A percentile compares a stretch with the other conserved stretches of the same genome.
Conservation (phyloP, 2,113 vertebrate species). For the Psilopogon haemacephalus region DNA sequence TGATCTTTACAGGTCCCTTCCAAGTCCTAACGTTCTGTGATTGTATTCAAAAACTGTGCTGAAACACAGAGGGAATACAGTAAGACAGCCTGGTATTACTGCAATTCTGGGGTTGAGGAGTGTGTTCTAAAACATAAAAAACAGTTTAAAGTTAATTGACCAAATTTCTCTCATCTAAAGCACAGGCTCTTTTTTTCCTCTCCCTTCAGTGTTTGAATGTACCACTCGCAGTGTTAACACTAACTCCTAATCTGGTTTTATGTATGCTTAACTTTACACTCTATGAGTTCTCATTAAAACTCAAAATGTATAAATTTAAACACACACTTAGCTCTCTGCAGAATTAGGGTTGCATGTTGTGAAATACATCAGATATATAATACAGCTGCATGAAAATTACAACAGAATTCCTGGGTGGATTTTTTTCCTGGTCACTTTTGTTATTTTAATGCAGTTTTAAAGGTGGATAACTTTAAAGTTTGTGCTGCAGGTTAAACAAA, state of each 20-base stretch:
- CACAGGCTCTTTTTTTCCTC: neutral
- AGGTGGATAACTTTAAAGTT: neutral
- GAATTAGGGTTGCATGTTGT: slow-evolving; percentile 60
- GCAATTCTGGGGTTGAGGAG: neutral
- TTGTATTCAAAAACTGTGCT: neutral
- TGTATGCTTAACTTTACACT: slow-evolving; percentile 47
- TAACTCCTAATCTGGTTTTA: slow-evolving; percentile 55
- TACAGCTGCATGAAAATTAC: slow-evolving; percentile 47
- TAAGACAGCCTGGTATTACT: neutral
- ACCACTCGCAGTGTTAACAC: slow-evolving; percentile 20
- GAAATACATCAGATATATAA: slow-evolving; percentile 40
- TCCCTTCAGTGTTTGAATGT: slow-evolving; percentile 25
- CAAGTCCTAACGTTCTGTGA: neutral
- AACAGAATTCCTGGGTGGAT: slow-evolving; percentile 41
- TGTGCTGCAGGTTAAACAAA: neutral
- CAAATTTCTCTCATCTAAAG: neutral
- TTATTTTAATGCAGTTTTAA: slow-evolving; percentile 41
- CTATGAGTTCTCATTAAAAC: slow-evolving; percentile 63
- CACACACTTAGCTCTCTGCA: slow-evolving; percentile 47
- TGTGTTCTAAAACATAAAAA: slow-evolving; percentile 9
- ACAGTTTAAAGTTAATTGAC: slow-evolving; percentile 45
- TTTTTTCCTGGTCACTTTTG: slow-evolving; percentile 45
- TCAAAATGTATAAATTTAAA: slow-evolving; percentile 61
- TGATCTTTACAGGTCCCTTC: too few species aligned
- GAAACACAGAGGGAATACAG: neutral